Evolutionary conservation across 2,113 vertebrate genomes (phyloP).

Genomic region (Campylomormyrus tamandua): DNA sequence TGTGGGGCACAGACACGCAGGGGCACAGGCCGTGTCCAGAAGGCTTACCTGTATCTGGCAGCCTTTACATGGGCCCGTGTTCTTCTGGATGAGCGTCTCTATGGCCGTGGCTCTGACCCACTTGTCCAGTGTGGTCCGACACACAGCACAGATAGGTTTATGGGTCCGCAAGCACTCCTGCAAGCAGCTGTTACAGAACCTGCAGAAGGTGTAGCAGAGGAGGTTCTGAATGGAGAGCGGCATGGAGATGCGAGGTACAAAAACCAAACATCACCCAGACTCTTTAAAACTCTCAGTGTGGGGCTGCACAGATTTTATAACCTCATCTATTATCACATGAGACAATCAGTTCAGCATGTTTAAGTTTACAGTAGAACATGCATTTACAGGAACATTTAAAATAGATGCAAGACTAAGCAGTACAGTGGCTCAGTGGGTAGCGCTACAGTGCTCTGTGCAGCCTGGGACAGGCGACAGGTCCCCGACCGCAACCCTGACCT

Average conservation of each 20-base stretch:
- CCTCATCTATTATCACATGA: background rate
- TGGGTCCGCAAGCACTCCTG: conserved; percentile 89
- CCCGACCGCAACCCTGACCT: background rate
- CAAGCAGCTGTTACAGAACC: conserved; percentile 87
- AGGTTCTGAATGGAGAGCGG: background rate
- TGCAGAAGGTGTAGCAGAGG: conserved; percentile 40
- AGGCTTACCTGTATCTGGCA: conserved; percentile 74
- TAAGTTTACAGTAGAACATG: background rate
- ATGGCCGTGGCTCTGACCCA: conserved; percentile 71
- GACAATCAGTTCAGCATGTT: background rate
- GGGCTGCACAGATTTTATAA: background rate
- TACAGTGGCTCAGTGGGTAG: background rate
- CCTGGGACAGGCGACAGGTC: background rate
- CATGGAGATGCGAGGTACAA: background rate
- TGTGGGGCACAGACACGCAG: background rate
- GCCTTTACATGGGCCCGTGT: conserved; percentile 79
- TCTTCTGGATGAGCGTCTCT: conserved; percentile 74
- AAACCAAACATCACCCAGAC: background rate
- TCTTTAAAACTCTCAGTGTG: background rate
- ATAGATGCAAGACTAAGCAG: background rate
- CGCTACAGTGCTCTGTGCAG: background rate
- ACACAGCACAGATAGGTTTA: conserved; percentile 88
- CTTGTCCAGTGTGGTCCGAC: conserved; percentile 67
- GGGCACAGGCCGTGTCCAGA: background rate
- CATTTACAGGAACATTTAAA: background rate